These are phyloP conservation scores for Vombatus ursinus DNA, from an alignment of 2,113 vertebrate species.

Conservation along the genomic window DNA sequence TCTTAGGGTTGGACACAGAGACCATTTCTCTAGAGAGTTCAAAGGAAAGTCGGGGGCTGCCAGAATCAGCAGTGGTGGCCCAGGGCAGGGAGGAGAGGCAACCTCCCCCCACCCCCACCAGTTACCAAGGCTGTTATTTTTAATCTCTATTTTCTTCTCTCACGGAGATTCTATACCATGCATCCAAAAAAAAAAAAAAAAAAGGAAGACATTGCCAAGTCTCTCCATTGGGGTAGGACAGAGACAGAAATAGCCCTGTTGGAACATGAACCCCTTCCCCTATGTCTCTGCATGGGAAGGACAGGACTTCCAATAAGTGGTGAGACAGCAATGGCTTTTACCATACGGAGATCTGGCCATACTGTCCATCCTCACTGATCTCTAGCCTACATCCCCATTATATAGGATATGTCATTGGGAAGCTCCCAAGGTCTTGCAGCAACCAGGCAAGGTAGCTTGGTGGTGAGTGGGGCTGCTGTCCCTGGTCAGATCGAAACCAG, in stretches of 20 bases:
- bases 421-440: not conserved
- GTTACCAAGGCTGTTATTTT: not conserved
- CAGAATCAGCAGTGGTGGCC: not conserved
- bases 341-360: not conserved
- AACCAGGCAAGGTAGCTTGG: not conserved
- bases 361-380: not conserved
- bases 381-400: not conserved
- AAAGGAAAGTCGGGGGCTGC: not conserved
- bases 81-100: not conserved
- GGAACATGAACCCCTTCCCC: not conserved
- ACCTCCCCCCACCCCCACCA: not conserved
- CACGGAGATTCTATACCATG: not conserved
- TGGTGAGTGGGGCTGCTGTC: not conserved
- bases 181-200: slow-evolving; percentile 1
- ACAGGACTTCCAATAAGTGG: not conserved
- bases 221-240: not conserved
- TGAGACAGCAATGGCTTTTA: not conserved
- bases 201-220: not conserved
- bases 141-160: not conserved
- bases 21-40: not conserved
- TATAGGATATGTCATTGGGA: not conserved
- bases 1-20: not conserved
- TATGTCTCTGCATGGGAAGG: not conserved
- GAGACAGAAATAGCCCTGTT: not conserved
- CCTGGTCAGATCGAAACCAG: slow-evolving; percentile 30